phyloP scores from a whole-genome alignment of 2,113 vertebrate species.

The Arvicanthis niloticus region DNA sequence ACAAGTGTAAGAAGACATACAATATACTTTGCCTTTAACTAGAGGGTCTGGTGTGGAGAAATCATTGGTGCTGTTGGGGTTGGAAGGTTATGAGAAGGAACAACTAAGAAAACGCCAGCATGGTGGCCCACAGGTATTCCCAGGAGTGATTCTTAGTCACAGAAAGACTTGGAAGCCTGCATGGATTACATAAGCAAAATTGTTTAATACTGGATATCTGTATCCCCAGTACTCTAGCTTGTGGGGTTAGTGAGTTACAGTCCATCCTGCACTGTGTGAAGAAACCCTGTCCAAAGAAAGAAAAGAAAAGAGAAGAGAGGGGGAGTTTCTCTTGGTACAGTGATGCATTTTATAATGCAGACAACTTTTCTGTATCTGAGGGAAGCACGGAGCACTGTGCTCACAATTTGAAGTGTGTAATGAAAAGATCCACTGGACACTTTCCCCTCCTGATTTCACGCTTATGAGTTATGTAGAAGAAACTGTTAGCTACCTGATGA shows the following conservation, averaged over 20 bases:
- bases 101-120: neutral
- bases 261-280: neutral
- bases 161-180: neutral
- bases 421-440: neutral
- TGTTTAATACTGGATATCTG: too few relatives aligned
- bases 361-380: neutral
- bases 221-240: neutral
- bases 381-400: neutral
- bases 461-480: neutral
- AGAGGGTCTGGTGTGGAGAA: neutral
- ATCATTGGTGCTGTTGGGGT: neutral
- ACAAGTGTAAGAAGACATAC: neutral
- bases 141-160: neutral
- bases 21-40: neutral
- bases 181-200: neutral
- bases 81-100: neutral
- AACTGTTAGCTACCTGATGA: neutral
- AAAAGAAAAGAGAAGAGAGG: neutral
- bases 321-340: neutral
- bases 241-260: neutral
- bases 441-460: neutral
- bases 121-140: neutral
- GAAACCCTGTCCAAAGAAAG: neutral
- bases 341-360: neutral
- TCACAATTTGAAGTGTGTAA: conserved; percentile 19